Evolutionary conservation across 2,888 invertebrate genomes (phyloP).

Genomic region (Erannis defoliaria): DNA sequence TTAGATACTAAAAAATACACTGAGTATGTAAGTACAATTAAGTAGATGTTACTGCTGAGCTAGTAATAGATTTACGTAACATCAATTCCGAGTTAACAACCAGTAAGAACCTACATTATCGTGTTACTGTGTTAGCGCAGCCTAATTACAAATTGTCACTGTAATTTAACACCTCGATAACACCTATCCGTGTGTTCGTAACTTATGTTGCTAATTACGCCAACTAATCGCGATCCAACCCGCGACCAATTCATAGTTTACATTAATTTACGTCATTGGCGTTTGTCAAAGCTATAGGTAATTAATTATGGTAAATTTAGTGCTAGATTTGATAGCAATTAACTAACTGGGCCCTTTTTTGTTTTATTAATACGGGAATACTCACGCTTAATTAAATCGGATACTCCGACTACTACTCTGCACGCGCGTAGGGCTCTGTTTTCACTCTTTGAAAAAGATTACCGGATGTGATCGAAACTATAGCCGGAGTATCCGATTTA

Average conservation of each 20-base stretch:
- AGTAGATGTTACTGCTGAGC: too few relatives aligned
- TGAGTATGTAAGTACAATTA: too few relatives aligned
- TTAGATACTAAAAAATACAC: too few relatives aligned
- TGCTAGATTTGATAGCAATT: background rate
- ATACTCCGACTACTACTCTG: too few relatives aligned
- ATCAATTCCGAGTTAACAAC: too few relatives aligned
- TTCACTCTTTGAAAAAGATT: too few relatives aligned
- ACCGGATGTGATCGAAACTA: too few relatives aligned
- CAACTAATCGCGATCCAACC: slow-evolving; percentile 32
- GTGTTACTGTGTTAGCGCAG: slow-evolving; percentile 1
- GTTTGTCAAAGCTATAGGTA: slow-evolving; percentile 1
- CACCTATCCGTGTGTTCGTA: slow-evolving; percentile 17
- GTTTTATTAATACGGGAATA: too few relatives aligned
- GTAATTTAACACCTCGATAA: slow-evolving; percentile 15
- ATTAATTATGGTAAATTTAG: slow-evolving; percentile 1
- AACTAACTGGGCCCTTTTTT: too few relatives aligned
- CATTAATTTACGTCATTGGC: slow-evolving; percentile 7
- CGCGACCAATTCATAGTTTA: slow-evolving; percentile 15
- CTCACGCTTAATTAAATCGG: too few relatives aligned
- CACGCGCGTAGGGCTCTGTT: too few relatives aligned
- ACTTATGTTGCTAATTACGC: slow-evolving; percentile 16
- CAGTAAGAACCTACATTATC: background rate
- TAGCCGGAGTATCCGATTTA: too few relatives aligned
- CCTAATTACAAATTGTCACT: slow-evolving; percentile 1
- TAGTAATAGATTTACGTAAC: background rate